These are phyloP conservation scores for Monodelphis domestica DNA, from an alignment of 2,797 vertebrate species.

Conservation along the genomic window DNA sequence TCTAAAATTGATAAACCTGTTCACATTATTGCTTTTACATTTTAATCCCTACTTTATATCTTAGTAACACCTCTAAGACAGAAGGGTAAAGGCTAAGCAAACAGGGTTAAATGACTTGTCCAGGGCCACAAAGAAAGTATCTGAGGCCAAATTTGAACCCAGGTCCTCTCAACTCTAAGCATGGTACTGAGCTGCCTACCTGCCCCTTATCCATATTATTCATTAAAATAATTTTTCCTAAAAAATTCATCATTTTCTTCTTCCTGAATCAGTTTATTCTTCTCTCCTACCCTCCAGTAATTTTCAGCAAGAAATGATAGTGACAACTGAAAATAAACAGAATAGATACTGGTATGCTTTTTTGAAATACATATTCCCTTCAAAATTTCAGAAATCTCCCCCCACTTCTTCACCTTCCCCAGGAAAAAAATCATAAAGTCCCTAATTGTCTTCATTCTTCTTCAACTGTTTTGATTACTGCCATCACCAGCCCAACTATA, in stretches of 20 bases:
- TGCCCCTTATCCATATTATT: too few species aligned
- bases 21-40: too few species aligned
- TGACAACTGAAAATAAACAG: not conserved
- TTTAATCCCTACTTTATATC: too few species aligned
- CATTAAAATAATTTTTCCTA: conserved; percentile 49
- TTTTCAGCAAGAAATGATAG: conserved; percentile 41
- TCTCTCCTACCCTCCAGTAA: conserved; percentile 19
- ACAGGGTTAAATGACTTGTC: too few species aligned
- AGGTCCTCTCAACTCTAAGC: too few species aligned
- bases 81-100: too few species aligned
- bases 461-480: not conserved
- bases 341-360: not conserved
- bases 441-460: not conserved
- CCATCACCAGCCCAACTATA: fast-evolving
- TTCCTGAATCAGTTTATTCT: conserved; percentile 10
- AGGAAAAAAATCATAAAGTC: not conserved
- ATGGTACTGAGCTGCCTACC: too few species aligned
- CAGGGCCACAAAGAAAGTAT: too few species aligned
- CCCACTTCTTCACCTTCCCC: not conserved
- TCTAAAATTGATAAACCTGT: conserved; percentile 32
- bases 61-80: too few species aligned
- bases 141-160: too few species aligned
- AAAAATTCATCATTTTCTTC: conserved; percentile 32
- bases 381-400: not conserved
- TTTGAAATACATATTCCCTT: not conserved